Evolutionary conservation across 2,888 invertebrate species (phyloP).

Genomic region (Platerodrilus igneus): DNA sequence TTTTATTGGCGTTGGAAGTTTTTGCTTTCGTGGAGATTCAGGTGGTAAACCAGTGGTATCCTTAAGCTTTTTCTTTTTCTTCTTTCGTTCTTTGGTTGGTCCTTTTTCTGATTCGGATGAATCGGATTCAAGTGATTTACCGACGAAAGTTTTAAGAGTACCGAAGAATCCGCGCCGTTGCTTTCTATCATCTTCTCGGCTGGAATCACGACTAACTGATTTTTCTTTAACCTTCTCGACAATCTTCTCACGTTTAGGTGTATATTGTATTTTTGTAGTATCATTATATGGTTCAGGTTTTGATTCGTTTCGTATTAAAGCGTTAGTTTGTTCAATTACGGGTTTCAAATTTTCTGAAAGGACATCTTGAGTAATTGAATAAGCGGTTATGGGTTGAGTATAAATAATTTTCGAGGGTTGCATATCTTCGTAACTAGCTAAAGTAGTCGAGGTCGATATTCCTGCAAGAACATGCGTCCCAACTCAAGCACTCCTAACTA

Average conservation of each 20-base stretch:
- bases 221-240: constrained; percentile 22
- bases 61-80: constrained; percentile 29
- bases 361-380: constrained; percentile 26
- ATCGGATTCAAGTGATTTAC: constrained; percentile 43
- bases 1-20: constrained; percentile 35
- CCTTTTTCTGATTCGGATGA: constrained; percentile 46
- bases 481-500: constrained; percentile 47
- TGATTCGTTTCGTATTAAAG: constrained; percentile 44
- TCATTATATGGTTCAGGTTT: constrained; percentile 40
- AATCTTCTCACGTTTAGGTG: constrained; percentile 13
- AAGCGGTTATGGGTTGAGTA: constrained; percentile 25
- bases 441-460: constrained; percentile 44
- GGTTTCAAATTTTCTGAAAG: constrained; percentile 26
- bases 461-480: constrained; percentile 50
- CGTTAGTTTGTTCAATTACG: constrained; percentile 40
- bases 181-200: constrained; percentile 40
- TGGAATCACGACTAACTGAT: constrained; percentile 28
- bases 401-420: constrained; percentile 29
- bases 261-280: constrained; percentile 12
- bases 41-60: constrained; percentile 28
- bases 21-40: constrained; percentile 39
- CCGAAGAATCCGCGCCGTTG: constrained; percentile 43
- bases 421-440: constrained; percentile 41
- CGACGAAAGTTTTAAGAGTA: constrained; percentile 44
- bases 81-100: constrained; percentile 38